Evolutionary conservation across 2,888 invertebrate species (phyloP), one percentile per base, ranked within the genome.

Genomic region (Tillus elongatus): DNA sequence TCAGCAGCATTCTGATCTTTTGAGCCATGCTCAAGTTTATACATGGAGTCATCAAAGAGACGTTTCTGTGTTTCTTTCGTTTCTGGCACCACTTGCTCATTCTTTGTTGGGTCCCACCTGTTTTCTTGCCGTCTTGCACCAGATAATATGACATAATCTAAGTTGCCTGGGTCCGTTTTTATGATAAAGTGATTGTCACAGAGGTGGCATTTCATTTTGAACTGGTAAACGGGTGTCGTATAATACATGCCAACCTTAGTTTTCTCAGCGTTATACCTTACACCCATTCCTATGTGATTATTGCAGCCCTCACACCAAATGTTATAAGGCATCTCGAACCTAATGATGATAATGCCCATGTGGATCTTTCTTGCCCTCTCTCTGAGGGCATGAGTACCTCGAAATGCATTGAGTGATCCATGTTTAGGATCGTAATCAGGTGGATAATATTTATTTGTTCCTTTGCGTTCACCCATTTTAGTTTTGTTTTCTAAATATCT

Each of bases 281-380:
- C 97, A 1, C 98, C 97, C 96, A 97, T 98, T 15, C 96, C 98
- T 38, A 99, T 92, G 60, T 97, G 98, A 68, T 92, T 97, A 45
- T 85, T 83, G 62, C 98, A 98, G 36, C 96, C 96, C 26, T 91
- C 89, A 53, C 98, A 99, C 98, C 98, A 98, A 52, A 98, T 97
- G 66, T 98, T 98, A 60, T 93, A 98, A 0, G 98, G 98, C 96
- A 98, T 95, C 70, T 98, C 98, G 71, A 99, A 99, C 31, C 97
- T 78, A 47, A 95, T 92, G 45, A 92, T 87, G 13, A 95, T 77
- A 52, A 99, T 97, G 8, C 97, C 98, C 69, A 90, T 72, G 57
- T 90, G 85, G 2, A 97, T 75, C 64, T 98, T 98, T n/a, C 86
- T 72, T 13, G 97, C 98, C 44, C 98, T 70, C 65, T 99, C 97